Conservation (phyloP, 2,113 vertebrate species). For the Cygnus buccinator region DNA sequence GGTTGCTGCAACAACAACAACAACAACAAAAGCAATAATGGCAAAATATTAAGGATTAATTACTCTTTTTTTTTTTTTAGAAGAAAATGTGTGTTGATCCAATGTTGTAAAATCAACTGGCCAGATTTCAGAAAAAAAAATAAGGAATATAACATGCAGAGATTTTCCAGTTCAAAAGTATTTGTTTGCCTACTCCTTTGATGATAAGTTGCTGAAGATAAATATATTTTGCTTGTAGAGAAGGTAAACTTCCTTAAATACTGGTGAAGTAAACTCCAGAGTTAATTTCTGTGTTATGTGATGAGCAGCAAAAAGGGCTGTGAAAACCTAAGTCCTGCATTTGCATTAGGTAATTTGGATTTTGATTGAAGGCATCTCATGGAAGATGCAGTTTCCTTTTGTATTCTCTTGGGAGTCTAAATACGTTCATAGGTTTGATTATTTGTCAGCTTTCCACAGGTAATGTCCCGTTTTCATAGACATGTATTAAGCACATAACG, state of each 20-base stretch:
- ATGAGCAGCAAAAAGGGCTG: background rate
- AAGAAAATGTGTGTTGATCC: background rate
- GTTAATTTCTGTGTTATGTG: background rate
- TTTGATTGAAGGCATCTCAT: background rate
- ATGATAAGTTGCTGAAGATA: background rate
- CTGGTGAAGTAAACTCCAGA: background rate
- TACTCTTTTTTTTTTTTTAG: background rate
- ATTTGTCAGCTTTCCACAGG: background rate
- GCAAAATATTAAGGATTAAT: background rate
- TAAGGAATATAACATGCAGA: background rate
- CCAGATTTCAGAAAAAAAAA: accelerated
- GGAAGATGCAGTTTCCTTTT: background rate
- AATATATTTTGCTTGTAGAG: background rate
- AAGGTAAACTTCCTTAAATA: background rate
- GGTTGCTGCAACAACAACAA: background rate
- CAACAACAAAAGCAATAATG: background rate
- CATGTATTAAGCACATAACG: accelerated
- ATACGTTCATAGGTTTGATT: background rate
- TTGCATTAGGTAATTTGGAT: background rate
- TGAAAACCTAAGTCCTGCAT: background rate
- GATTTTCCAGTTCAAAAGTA: background rate
- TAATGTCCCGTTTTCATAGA: background rate
- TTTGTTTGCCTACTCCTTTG: background rate
- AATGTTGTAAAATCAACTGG: background rate
- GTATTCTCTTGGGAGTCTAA: background rate